Base-by-base conservation (phyloP, 1,140 invertebrate genomes). In the Sycobia sp. region DNA sequence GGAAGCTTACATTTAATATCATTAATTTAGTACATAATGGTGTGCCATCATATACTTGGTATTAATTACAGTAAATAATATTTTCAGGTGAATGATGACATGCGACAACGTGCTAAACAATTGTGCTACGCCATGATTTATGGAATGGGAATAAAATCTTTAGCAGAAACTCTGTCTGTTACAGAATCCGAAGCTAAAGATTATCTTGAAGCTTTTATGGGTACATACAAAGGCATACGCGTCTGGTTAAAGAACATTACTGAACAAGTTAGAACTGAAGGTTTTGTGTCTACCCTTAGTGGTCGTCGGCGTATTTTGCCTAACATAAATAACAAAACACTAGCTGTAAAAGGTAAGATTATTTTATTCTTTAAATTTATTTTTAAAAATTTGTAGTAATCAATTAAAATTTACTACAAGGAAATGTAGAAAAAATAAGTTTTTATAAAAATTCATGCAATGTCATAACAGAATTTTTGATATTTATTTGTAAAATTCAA, bases 81-180 rank as follows among this genome's bases (percentile, higher is more conserved):
- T 55, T 68, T 73, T 65, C 62, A 90, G 88, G 88, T 96, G 0
- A 86, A 88, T 16, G 85, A 88, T 47, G 84, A 88, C 55, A 83
- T 93, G 67, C 84, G 96, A 46, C 91, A 95, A 70, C 88, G 91
- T 71, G 91, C 94, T 0, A 98, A 98, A 79, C 88, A 97, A 83
- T 86, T 99, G 14, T 97, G 94, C 71, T 99, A 99, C 82, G 97
- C 94, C 9, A 95, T 99, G 68, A 91, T 99, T 49, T 99, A 99
- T 79, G 97, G 97, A n/a, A 98, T 98, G 88, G 94, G 96, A 11
- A 83, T 87, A 13, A 92, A 89, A 73, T 86, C 91, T 1, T 82
- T 99, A n/a, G 86, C 90, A 0, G 90, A 95, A 62, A 87, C 90
- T 56, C 79, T 99, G 18, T 87, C 88, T 56, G 86, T 96, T n/a